Conservation (phyloP, 1,140 invertebrate genomes). For the Macrobrachium nipponense region DNA sequence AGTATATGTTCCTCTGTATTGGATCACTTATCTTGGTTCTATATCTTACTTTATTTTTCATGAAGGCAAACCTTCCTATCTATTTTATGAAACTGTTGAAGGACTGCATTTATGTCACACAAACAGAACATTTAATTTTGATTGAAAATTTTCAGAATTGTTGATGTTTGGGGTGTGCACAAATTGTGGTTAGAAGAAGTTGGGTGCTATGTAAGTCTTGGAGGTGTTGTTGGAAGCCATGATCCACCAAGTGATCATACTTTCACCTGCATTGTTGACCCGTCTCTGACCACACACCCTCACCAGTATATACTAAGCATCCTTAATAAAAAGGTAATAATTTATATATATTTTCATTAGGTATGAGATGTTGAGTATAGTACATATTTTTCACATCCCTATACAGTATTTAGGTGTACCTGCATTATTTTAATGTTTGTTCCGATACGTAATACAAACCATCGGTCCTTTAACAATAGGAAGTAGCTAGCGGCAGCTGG, state of each 20-base stretch:
- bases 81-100: constrained; percentile 1
- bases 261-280: constrained; percentile 48
- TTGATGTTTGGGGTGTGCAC: constrained; percentile 70
- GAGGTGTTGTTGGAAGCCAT: constrained; percentile 64
- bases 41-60: no score
- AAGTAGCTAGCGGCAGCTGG: no score
- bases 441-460: no score
- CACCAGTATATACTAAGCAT: constrained; percentile 53
- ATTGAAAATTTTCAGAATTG: constrained; percentile 68
- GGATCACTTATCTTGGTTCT: no score
- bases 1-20: no score
- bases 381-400: no score
- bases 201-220: constrained; percentile 64
- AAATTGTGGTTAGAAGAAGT: constrained; percentile 65
- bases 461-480: no score
- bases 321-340: constrained; percentile 36
- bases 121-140: background rate
- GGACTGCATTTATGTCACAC: background rate
- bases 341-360: background rate
- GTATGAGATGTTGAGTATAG: no score
- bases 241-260: constrained; percentile 45
- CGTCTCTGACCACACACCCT: constrained; percentile 36
- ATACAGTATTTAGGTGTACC: no score
- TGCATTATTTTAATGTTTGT: no score
- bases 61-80: no score